These are phyloP conservation scores for Antechinus stuartii DNA, from an alignment of 2,113 vertebrate species.

Conservation along the genomic window DNA sequence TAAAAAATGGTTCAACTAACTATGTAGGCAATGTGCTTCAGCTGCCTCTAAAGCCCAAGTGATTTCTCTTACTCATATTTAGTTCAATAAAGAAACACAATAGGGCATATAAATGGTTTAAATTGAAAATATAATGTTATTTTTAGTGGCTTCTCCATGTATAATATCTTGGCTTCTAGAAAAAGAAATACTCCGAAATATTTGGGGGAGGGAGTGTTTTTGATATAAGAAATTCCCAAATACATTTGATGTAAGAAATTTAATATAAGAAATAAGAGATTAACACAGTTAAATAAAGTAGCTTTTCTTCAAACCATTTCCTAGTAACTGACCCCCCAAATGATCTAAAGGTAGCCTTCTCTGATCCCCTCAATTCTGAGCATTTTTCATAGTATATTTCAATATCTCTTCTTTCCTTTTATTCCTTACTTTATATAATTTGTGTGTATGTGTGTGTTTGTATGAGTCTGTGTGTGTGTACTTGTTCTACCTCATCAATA, in stretches of 20 bases:
- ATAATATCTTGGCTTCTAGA: constrained; percentile 64
- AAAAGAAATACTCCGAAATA: constrained; percentile 67
- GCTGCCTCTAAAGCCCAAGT: not conserved
- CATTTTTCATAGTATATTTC: not conserved
- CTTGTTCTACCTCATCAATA: not conserved
- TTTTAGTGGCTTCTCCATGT: constrained; percentile 69
- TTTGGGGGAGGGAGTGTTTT: constrained; percentile 57
- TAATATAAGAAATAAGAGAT: constrained; percentile 26
- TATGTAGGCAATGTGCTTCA: not conserved
- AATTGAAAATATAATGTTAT: constrained; percentile 58
- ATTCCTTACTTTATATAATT: not conserved
- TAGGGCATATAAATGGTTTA: constrained; percentile 57
- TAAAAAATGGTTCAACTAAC: not conserved
- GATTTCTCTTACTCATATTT: constrained; percentile 55
- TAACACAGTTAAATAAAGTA: constrained; percentile 70
- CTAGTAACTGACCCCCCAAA: constrained; percentile 32
- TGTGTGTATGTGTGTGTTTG: not conserved
- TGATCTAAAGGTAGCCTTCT: constrained; percentile 50
- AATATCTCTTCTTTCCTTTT: not conserved
- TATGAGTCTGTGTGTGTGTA: not conserved
- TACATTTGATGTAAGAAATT: not conserved
- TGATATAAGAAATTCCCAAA: constrained; percentile 56
- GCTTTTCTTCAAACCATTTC: constrained; percentile 65
- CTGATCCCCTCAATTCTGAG: not conserved
- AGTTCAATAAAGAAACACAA: constrained; percentile 57